Evolutionary conservation across 92 coral and sea anemone genomes (phyloP).

Genomic region (Plumapathes pennacea): DNA sequence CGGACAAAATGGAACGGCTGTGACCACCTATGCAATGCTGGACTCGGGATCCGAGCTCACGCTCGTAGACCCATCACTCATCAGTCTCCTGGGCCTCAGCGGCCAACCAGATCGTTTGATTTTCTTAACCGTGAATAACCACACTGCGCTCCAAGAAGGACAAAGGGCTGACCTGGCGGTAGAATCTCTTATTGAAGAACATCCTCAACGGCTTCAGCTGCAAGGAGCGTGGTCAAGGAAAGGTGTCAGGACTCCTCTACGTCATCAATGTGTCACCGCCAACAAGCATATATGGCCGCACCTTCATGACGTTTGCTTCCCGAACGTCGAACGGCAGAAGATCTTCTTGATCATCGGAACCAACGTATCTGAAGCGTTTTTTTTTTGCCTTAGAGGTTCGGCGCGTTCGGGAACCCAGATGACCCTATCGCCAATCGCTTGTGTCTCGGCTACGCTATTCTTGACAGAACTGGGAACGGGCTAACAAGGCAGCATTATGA

Average conservation of each 20-base stretch:
- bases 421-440: constrained; percentile 40
- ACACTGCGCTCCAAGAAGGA: constrained; percentile 8
- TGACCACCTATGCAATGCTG: constrained; percentile 46
- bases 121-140: constrained; percentile 20
- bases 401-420: constrained; percentile 22
- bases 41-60: constrained; percentile 48
- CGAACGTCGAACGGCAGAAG: constrained; percentile 23
- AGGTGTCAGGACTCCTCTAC: constrained; percentile 17
- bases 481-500: neutral
- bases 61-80: constrained; percentile 41
- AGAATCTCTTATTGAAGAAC: constrained; percentile 14
- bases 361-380: constrained; percentile 39
- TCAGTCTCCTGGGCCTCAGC: neutral
- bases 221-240: constrained; percentile 25
- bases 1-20: neutral
- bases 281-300: constrained; percentile 24
- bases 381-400: constrained; percentile 40
- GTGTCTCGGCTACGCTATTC: constrained; percentile 38
- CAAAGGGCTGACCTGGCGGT: constrained; percentile 13
- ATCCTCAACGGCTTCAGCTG: constrained; percentile 12
- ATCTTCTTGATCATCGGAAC: constrained; percentile 47
- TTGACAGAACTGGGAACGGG: constrained; percentile 20
- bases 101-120: constrained; percentile 16
- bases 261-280: constrained; percentile 1
- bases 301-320: constrained; percentile 25